phyloP scores from a whole-genome alignment of 2,888 invertebrate genomes.

The Drosophila parthenogenetica region DNA sequence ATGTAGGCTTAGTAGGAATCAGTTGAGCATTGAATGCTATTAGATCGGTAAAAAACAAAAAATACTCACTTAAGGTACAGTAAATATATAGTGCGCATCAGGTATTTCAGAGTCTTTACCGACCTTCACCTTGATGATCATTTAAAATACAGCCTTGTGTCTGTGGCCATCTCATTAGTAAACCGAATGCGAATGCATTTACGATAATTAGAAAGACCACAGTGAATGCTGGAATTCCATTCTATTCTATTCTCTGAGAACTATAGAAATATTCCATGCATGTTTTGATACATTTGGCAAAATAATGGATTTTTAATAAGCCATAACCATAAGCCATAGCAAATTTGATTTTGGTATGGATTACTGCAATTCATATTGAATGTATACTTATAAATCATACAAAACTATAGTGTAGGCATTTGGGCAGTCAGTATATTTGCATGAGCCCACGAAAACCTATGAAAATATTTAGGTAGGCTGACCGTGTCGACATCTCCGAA shows the following conservation, averaged over 20 bases:
- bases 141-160: conserved; percentile 30
- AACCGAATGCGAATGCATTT: conserved; percentile 20
- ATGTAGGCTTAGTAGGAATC: no score
- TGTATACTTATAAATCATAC: conserved; percentile 13
- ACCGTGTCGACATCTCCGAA: conserved; percentile 57
- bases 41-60: conserved; percentile 2
- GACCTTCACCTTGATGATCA: conserved; percentile 29
- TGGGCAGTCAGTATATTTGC: conserved; percentile 48
- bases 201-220: conserved; percentile 49
- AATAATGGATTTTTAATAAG: conserved; percentile 67
- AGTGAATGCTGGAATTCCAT: conserved; percentile 22
- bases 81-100: neutral
- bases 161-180: conserved; percentile 13
- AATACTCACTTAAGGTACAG: conserved; percentile 4
- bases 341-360: conserved; percentile 34
- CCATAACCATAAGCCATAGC: conserved; percentile 45
- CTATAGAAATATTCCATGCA: conserved; percentile 37
- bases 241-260: conserved; percentile 6
- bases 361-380: conserved; percentile 12
- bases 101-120: conserved; percentile 3
- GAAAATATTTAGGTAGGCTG: conserved; percentile 76
- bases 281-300: conserved; percentile 56
- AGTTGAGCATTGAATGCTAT: neutral
- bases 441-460: conserved; percentile 55
- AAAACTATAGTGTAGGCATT: conserved; percentile 1